Conservation (phyloP, 2,888 invertebrate species). For the Sphinx pinastri region DNA sequence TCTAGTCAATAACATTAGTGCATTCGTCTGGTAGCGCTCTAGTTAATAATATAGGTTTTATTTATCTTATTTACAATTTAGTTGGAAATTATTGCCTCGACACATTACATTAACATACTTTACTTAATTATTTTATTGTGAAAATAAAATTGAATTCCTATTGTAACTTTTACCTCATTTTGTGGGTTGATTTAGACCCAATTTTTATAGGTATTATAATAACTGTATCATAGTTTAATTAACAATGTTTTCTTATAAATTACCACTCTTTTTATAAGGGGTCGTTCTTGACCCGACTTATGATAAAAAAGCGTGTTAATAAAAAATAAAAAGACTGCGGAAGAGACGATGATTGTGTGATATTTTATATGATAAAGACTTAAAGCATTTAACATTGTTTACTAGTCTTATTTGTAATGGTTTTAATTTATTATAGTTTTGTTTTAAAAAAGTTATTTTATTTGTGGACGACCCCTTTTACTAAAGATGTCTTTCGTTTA, state of each 20-base stretch:
- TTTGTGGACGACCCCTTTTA: slow-evolving; percentile 11
- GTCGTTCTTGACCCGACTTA: not conserved
- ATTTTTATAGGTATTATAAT: too few species aligned
- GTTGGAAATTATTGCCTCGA: too few species aligned
- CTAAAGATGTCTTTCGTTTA: not conserved
- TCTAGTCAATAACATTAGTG: too few species aligned
- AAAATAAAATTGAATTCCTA: too few species aligned
- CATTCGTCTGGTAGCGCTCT: too few species aligned
- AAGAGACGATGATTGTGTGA: slow-evolving; percentile 30
- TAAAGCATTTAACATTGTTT: slow-evolving; percentile 44
- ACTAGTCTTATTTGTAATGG: slow-evolving; percentile 55
- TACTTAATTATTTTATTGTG: too few species aligned
- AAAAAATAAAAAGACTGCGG: not conserved
- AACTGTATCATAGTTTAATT: too few species aligned
- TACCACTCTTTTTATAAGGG: not conserved
- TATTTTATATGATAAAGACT: slow-evolving; percentile 15
- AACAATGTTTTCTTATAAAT: not conserved
- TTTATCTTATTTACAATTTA: too few species aligned
- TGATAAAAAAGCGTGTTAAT: not conserved
- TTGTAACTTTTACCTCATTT: too few species aligned
- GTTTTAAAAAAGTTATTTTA: slow-evolving; percentile 38
- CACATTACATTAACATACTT: too few species aligned
- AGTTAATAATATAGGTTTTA: too few species aligned
- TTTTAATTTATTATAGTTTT: slow-evolving; percentile 46
- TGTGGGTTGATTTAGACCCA: too few species aligned